phyloP scores from a whole-genome alignment of 2,888 invertebrate species.

The Anoplius nigerrimus region DNA sequence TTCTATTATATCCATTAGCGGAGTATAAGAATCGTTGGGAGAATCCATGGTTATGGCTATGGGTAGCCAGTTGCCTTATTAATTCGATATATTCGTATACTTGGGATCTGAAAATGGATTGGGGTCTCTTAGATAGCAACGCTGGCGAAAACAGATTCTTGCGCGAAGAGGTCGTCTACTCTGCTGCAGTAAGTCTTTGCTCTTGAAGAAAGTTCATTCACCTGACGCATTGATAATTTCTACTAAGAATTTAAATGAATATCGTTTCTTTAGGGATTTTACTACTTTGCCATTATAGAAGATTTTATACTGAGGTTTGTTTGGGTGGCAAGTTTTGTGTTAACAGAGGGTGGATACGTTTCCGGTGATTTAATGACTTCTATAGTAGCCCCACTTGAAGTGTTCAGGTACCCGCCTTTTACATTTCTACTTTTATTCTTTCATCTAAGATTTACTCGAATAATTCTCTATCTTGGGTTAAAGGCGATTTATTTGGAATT shows the following conservation, averaged over 20 bases:
- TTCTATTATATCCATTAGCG: conserved; percentile 71
- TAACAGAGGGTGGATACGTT: conserved; percentile 87
- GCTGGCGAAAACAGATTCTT: conserved; percentile 94
- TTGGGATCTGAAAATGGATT: conserved; percentile 99
- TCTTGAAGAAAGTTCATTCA: not conserved
- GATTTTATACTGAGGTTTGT: conserved; percentile 94
- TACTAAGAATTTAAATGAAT: conserved; percentile 15
- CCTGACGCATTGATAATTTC: not conserved
- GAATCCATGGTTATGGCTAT: conserved; percentile 91
- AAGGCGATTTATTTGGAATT: conserved; percentile 98
- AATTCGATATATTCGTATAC: conserved; percentile 96
- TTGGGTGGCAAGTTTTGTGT: conserved; percentile 92
- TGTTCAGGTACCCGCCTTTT: conserved; percentile 82
- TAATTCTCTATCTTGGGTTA: conserved; percentile 32
- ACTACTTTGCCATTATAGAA: conserved; percentile 97
- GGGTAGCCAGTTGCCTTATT: conserved; percentile 89
- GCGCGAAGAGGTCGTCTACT: conserved; percentile 96
- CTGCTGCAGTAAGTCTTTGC: conserved; percentile 84
- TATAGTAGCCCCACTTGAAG: conserved; percentile 89
- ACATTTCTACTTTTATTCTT: no score
- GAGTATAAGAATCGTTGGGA: conserved; percentile 80
- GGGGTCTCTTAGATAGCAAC: conserved; percentile 95
- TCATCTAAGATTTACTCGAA: not conserved
- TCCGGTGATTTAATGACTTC: conserved; percentile 89
- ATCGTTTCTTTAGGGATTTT: conserved; percentile 83